Base-by-base conservation (phyloP, 30 jellyfish, hydroid and myxozoan species). In the Aurelia coerulea region DNA sequence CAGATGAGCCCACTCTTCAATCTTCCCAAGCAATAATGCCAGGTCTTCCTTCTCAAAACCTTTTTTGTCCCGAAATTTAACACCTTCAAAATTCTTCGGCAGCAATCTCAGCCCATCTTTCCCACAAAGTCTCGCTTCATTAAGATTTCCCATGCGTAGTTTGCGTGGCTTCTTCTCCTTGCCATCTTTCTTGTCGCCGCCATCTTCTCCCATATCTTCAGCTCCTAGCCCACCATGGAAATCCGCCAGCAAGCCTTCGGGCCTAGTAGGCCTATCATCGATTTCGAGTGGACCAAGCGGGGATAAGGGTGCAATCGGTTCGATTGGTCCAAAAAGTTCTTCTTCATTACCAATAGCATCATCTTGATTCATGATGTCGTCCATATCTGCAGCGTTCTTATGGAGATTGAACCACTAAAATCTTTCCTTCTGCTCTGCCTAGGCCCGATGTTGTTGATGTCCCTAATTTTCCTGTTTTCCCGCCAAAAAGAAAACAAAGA, bases 291-390 rank as follows among this genome's bases (percentile, higher is more conserved):
- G 91, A 14, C 90, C 74, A 34, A 80, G 35, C 16, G 90, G 90
- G 6, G 92, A 83, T 23, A 83, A 70, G 14, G 92, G 92, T 6
- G 86, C 86, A 3, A 83, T 56, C 34, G 92, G 86, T 70, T 71
- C 76, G 1, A 39, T 32, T 12, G 90, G 71, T 13, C 78, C 82
- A 32, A 83, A 62, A 7, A 60, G 71, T 58, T 83, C 92, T 18
- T 60, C 86, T 50, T 73, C 92, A 19, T 83, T 62, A 41, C 14
- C 92, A 19, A 70, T 37, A 78, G 31, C 41, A 52, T 33, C 73
- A 64, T 58, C 86, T 68, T 51, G 52, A 12, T 68, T 73, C 11
- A 67, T 68, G 10, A 54, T 39, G 10, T 78, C 88, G 31, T 46
- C 73, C 88, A 78, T 78, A 11, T 62, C 13, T 62, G 35, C 73